Conservation (phyloP, 2,888 invertebrate genomes). For the Stenichneumon culpator region DNA sequence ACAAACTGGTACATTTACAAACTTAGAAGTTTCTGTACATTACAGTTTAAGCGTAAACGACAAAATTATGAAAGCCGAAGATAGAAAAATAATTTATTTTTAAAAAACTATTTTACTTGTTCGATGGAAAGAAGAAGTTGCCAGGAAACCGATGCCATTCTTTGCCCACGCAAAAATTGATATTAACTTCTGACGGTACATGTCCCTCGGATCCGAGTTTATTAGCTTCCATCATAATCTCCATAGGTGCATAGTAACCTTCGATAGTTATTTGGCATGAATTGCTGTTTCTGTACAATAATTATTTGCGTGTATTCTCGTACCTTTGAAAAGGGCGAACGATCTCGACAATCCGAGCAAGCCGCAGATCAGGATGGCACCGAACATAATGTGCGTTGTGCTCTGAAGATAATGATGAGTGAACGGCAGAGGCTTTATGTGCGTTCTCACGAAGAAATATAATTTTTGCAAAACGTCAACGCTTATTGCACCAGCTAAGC, state of each 20-base stretch:
- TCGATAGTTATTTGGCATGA: background rate
- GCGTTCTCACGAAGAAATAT: constrained; percentile 85
- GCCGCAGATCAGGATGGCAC: constrained; percentile 87
- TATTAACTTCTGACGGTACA: constrained; percentile 85
- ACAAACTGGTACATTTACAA: constrained; percentile 18
- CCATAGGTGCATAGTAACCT: constrained; percentile 95
- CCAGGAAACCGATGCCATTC: constrained; percentile 99
- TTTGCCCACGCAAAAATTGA: constrained; percentile 97
- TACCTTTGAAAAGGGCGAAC: constrained; percentile 88
- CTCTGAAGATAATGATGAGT: constrained; percentile 90
- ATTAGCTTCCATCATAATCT: constrained; percentile 91
- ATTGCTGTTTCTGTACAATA: background rate
- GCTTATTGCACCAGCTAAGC: constrained; percentile 92
- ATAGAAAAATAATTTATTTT: background rate
- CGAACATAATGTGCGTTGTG: constrained; percentile 90
- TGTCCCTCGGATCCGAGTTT: constrained; percentile 86
- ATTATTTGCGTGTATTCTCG: constrained; percentile 28
- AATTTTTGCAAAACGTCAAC: constrained; percentile 93
- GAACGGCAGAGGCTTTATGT: constrained; percentile 76
- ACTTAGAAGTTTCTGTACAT: background rate
- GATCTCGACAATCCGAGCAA: constrained; percentile 87
- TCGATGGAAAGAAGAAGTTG: constrained; percentile 95
- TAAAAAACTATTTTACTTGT: constrained; percentile 84
- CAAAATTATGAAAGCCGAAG: background rate
- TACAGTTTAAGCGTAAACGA: background rate